A percentile compares a stretch with the other conserved stretches of the same genome.
Conservation (phyloP, 1,140 invertebrate species). For the Apocrypta bakeri region DNA sequence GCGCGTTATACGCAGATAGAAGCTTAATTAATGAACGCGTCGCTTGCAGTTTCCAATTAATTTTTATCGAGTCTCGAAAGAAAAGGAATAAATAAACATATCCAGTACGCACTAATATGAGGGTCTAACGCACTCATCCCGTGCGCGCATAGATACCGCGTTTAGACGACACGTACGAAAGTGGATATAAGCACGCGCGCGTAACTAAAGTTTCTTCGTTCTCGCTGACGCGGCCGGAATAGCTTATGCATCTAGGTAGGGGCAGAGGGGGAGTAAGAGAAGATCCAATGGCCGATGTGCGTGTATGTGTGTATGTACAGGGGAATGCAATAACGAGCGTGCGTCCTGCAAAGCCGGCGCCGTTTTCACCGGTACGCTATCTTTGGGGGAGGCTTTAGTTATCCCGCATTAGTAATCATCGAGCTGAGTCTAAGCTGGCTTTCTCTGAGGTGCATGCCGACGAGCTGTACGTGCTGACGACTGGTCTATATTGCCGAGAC, state of each 20-base stretch:
- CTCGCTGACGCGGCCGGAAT: slow-evolving; percentile 69
- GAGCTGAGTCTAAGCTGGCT: background rate
- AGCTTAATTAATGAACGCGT: slow-evolving; percentile 39
- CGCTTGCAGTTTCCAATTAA: background rate
- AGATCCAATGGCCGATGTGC: slow-evolving; percentile 24
- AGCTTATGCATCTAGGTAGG: slow-evolving; percentile 64
- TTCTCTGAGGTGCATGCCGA: background rate
- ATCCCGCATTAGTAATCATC: slow-evolving; percentile 68
- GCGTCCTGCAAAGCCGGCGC: slow-evolving; percentile 1
- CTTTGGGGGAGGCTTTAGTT: slow-evolving; percentile 57
- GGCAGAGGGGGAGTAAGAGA: background rate
- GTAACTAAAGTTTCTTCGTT: slow-evolving; percentile 53
- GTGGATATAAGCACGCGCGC: slow-evolving; percentile 66
- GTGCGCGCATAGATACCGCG: slow-evolving; percentile 57
- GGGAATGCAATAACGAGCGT: slow-evolving; percentile 67
- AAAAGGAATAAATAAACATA: no score
- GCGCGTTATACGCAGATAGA: background rate
- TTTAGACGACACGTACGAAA: slow-evolving; percentile 71
- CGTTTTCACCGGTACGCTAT: slow-evolving; percentile 12
- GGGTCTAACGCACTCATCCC: background rate
- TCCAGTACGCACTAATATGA: no score
- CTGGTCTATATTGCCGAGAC: no score
- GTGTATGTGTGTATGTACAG: background rate
- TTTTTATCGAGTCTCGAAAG: background rate
- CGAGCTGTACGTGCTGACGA: background rate